Conservation (phyloP, 2,113 vertebrate genomes). For the zebrafish (Danio rerio) region GRCz12tu NC_133182.1:63016001-63016500, state of each 20-base stretch:
- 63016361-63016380: constrained; percentile 77
- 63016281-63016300: constrained; percentile 81
- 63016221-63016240: constrained; percentile 83
- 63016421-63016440: constrained; percentile 82
- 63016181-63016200: constrained; percentile 85
- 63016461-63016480: constrained; percentile 75
- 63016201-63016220: constrained; percentile 85
- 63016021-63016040: constrained; percentile 12
- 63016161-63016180: constrained; percentile 83
- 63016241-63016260: constrained; percentile 84
- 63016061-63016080: background rate
- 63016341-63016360: constrained; percentile 84
- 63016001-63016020: background rate
- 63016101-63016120: background rate
- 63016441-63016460: constrained; percentile 78
- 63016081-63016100: background rate
- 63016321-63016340: constrained; percentile 79
- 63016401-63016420: constrained; percentile 73
- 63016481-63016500: constrained; percentile 83
- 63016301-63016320: constrained; percentile 73
- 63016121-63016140: background rate
- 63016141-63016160: constrained; percentile 5
- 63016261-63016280: constrained; percentile 85
- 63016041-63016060: constrained; percentile 10
- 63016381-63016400: constrained; percentile 75